These are phyloP conservation scores for Phrynocephalus versicolor DNA, from an alignment of 2,113 vertebrate species.

Conservation along the genomic window DNA sequence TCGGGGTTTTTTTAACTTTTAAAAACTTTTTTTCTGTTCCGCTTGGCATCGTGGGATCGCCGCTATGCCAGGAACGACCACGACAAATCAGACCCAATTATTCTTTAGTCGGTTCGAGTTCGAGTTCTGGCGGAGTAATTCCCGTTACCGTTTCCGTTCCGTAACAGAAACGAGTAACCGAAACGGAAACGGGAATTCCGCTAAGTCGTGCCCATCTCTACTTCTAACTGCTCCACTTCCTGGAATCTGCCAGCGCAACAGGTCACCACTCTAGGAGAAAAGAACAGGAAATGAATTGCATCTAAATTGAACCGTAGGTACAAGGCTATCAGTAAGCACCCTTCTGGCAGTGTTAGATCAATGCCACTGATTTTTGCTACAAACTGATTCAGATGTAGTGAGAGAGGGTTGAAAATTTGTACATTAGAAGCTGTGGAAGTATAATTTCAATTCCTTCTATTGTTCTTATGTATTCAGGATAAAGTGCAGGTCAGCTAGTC, in stretches of 20 bases:
- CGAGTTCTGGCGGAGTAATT: too few species aligned
- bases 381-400: background rate
- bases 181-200: too few species aligned
- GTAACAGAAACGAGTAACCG: too few species aligned
- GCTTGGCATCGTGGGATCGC: too few species aligned
- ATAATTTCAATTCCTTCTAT: background rate
- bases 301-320: background rate
- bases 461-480: background rate
- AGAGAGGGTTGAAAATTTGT: background rate
- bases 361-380: background rate
- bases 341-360: background rate
- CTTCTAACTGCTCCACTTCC: background rate
- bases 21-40: too few species aligned
- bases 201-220: too few species aligned
- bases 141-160: too few species aligned
- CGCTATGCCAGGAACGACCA: too few species aligned
- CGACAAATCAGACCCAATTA: too few species aligned
- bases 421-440: conserved; percentile 1
- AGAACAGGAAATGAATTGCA: fast-evolving
- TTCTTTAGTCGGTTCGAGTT: too few species aligned
- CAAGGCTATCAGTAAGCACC: background rate
- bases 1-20: too few species aligned
- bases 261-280: background rate
- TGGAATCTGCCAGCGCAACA: too few species aligned
- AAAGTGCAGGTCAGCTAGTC: background rate